Percentiles rank a stretch among this genome's conserved stretches.
These are phyloP conservation scores for Percopsis omiscomaycus DNA, from an alignment of 2,797 vertebrate genomes.

Conservation along the genomic window DNA sequence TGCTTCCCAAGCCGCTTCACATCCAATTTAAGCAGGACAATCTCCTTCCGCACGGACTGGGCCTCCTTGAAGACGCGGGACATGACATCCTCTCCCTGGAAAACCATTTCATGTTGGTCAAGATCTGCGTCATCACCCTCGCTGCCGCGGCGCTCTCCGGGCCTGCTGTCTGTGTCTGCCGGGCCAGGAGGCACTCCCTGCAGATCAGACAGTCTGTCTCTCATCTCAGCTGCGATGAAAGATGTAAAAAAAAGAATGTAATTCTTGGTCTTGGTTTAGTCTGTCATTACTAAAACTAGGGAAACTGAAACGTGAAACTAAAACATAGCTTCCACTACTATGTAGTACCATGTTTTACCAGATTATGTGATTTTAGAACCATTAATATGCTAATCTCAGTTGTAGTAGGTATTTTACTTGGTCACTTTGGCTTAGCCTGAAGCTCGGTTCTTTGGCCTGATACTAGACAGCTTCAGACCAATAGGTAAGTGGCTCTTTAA, in stretches of 20 bases:
- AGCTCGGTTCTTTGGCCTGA: too few relatives aligned
- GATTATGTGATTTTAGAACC: too few relatives aligned
- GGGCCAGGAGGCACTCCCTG: slow-evolving; percentile 56
- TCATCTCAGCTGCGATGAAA: slow-evolving; percentile 84
- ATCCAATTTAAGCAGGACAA: slow-evolving; percentile 80
- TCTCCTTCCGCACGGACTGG: slow-evolving; percentile 84
- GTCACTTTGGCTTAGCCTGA: too few relatives aligned
- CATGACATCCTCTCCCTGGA: slow-evolving; percentile 85
- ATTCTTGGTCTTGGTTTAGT: background rate
- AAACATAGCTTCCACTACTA: too few relatives aligned
- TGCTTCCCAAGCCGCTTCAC: slow-evolving; percentile 90
- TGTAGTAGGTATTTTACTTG: too few relatives aligned
- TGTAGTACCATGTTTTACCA: too few relatives aligned
- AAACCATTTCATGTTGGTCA: slow-evolving; percentile 74
- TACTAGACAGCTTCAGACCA: too few relatives aligned
- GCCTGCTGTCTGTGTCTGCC: slow-evolving; percentile 11
- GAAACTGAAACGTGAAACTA: too few relatives aligned
- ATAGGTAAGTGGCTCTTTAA: too few relatives aligned
- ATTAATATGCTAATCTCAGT: too few relatives aligned
- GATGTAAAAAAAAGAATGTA: background rate
- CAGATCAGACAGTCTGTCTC: slow-evolving; percentile 87
- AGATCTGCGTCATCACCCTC: slow-evolving; percentile 45
- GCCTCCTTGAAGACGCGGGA: slow-evolving; percentile 84
- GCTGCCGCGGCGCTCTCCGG: background rate
- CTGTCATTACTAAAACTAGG: too few relatives aligned